A percentile compares a stretch with the other conserved stretches of the same genome.
Conservation (phyloP, 53 echinoderm and acorn worm species). For the Apostichopus leukothele region DNA sequence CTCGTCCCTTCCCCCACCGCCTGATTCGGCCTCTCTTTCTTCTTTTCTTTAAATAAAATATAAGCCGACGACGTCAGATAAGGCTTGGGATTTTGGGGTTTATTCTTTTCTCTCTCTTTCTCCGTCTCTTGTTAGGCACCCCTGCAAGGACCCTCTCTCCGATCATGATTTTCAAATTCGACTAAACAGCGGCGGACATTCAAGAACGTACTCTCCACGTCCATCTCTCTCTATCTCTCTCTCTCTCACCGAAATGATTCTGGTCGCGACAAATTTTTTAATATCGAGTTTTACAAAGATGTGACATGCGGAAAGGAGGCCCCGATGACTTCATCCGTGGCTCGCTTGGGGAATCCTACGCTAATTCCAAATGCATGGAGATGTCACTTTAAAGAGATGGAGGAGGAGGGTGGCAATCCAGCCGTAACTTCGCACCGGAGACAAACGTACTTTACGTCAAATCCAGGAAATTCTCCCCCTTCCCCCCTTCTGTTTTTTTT, state of each 20-base stretch:
- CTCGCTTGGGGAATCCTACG: conserved; percentile 26
- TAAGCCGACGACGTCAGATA: neutral
- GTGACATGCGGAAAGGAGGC: conserved; percentile 22
- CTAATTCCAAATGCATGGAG: conserved; percentile 38
- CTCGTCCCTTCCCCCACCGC: neutral
- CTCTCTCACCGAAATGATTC: neutral
- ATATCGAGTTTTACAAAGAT: no score
- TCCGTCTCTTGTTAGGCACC: neutral
- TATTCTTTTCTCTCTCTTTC: no score
- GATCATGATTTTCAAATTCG: conserved; percentile 19
- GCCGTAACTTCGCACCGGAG: conserved; percentile 11
- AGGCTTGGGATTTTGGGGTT: no score
- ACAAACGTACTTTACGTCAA: conserved; percentile 7
- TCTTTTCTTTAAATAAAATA: neutral
- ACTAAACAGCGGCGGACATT: neutral
- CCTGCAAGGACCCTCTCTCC: neutral
- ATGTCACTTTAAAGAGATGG: conserved; percentile 35
- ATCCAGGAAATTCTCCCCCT: neutral
- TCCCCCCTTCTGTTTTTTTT: neutral
- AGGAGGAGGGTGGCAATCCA: neutral
- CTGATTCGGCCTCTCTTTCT: neutral
- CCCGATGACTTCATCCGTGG: conserved; percentile 30
- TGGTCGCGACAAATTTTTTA: neutral
- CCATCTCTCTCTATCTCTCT: no score
- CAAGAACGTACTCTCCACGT: no score